Evolutionary conservation across 2,797 vertebrate species (phyloP), one percentile per base, ranked within the genome.

Genomic region (Cephalopachus bancanus): DNA sequence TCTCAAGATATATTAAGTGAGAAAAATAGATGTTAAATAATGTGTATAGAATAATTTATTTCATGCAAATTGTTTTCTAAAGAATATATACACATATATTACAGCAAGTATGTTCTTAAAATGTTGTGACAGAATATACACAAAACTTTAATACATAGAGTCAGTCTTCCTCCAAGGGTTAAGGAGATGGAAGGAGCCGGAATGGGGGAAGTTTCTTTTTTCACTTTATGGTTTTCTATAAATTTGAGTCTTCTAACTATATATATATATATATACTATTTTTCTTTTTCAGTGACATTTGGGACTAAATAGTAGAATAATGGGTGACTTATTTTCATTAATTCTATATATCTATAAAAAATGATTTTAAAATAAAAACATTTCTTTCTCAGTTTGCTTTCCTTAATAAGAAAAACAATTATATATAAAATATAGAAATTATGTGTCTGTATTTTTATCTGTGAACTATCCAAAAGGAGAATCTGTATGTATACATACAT

Each of bases 301-400:
- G 74, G 62, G 30, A 93, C 8, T 88, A 93, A 30, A 3, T 51
- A 28, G 26, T 83, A 0, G 44, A 93, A 90, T 71, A 83, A 87
- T 65, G 72, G 33, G 83, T 10, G 33, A 64, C 26, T 91, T 60
- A 93, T 93, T 57, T 87, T 96, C 19, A 94, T 84, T 86, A 92
- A 78, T 78, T 93, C 37, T 69, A 44, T 28, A 5, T 83, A 94
- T 55, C 9, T 16, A 78, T 83, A 74, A 78, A 89, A 88, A 86
- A 93, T 75, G 33, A 65, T 62, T 89, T 64, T 94, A 26, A 93
- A 94, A 92, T 92, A 74, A 51, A 94, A 92, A 65, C 72, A 72
- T 33, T 69, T 83, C 37, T 51, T 97, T 81, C 30, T 49, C 33
- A 69, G 30, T n/a, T 74, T 71, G 28, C 10, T 69, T 57, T 75